Evolutionary conservation across 1,140 invertebrate genomes (phyloP).

Genomic region (Spodoptera frugiperda): DNA sequence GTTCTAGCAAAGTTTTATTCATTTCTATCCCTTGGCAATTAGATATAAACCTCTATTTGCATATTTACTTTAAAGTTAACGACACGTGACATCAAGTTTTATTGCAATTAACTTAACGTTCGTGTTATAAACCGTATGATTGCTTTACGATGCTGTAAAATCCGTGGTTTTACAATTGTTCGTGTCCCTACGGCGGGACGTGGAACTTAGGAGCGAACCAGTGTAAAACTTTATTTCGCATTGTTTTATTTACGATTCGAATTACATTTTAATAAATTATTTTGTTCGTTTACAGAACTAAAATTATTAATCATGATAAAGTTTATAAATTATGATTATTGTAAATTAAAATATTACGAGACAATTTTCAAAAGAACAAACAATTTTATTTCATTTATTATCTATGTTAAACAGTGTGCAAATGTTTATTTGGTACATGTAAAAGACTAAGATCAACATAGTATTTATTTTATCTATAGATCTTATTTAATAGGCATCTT

Average conservation of each 20-base stretch:
- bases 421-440: too few relatives aligned
- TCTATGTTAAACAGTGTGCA: too few relatives aligned
- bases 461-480: background rate
- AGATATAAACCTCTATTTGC: constrained; percentile 6
- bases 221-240: background rate
- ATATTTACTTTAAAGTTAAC: constrained; percentile 41
- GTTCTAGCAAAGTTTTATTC: background rate
- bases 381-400: too few relatives aligned
- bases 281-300: too few relatives aligned
- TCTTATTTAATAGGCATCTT: constrained; percentile 41
- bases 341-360: too few relatives aligned
- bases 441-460: background rate
- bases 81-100: constrained; percentile 43
- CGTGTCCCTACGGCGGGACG: constrained; percentile 17
- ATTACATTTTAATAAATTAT: background rate
- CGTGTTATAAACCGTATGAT: constrained; percentile 41
- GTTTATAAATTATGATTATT: too few relatives aligned
- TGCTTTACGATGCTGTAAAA: constrained; percentile 48
- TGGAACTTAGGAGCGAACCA: constrained; percentile 19
- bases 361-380: too few relatives aligned
- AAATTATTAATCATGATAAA: too few relatives aligned
- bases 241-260: background rate
- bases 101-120: constrained; percentile 42
- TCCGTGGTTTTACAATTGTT: constrained; percentile 45
- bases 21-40: background rate